phyloP scores from a whole-genome alignment of 2,888 invertebrate genomes.

The Oligia strigilis region DNA sequence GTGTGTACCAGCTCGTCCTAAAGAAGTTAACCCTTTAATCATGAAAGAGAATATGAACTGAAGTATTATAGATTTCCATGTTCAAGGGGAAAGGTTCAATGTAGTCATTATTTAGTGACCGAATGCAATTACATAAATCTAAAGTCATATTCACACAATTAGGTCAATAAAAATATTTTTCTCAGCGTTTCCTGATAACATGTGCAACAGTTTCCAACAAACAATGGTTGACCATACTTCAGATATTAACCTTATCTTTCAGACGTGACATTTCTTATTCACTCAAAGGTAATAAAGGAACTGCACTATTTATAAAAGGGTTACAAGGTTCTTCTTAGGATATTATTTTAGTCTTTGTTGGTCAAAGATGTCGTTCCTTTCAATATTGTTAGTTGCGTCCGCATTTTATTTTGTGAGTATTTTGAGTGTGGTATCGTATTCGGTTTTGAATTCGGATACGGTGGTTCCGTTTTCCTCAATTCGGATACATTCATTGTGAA shows the following conservation, averaged over 20 bases:
- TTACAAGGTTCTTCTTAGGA: constrained; percentile 22
- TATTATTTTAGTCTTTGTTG: constrained; percentile 52
- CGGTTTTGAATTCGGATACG: constrained; percentile 27
- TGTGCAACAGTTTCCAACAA: constrained; percentile 15
- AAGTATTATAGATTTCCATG: not conserved
- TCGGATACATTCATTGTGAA: not conserved
- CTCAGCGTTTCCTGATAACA: constrained; percentile 19
- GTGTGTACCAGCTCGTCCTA: not conserved
- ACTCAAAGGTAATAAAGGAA: constrained; percentile 62
- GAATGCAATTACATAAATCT: too few species aligned
- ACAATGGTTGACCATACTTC: constrained; percentile 38
- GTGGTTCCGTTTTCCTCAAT: constrained; percentile 3
- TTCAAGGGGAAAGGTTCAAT: not conserved
- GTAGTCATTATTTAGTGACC: not conserved
- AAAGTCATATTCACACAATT: not conserved
- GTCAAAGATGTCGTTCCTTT: constrained; percentile 70
- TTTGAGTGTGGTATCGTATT: constrained; percentile 60
- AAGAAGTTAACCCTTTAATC: not conserved
- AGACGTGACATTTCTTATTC: constrained; percentile 77
- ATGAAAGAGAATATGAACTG: not conserved
- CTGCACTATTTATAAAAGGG: constrained; percentile 68
- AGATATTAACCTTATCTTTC: constrained; percentile 68
- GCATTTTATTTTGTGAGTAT: constrained; percentile 73
- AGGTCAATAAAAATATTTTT: not conserved
- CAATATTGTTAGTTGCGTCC: constrained; percentile 66